A percentile compares a stretch with the other conserved stretches of the same genome.
Conservation (phyloP, 2,113 vertebrate genomes). For the Aegotheles bennettii region DNA sequence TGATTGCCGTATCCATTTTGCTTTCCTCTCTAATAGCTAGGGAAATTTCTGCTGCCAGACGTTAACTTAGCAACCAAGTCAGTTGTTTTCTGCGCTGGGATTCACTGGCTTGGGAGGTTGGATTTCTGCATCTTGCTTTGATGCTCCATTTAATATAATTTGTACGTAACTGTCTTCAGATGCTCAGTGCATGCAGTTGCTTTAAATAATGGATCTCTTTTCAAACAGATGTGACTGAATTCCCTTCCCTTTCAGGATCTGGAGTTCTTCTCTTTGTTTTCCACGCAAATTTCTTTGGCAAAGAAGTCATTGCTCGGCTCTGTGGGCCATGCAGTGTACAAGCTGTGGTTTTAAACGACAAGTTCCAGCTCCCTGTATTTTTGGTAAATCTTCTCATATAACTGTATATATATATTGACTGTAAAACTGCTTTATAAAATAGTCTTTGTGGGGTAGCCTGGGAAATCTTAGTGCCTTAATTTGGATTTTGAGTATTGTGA, state of each 20-base stretch:
- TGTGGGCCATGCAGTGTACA: conserved; percentile 94
- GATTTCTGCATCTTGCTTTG: neutral
- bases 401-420: neutral
- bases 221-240: neutral
- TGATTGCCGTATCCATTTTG: neutral
- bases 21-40: neutral
- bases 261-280: conserved; percentile 94
- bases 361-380: conserved; percentile 95
- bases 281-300: conserved; percentile 88
- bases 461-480: neutral
- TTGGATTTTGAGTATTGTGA: neutral
- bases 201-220: neutral
- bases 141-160: neutral
- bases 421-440: neutral
- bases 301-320: conserved; percentile 85
- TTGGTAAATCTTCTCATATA: conserved; percentile 74
- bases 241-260: conserved; percentile 74
- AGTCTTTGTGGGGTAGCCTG: neutral
- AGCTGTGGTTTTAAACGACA: conserved; percentile 94
- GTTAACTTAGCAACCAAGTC: neutral
- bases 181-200: neutral
- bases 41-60: neutral
- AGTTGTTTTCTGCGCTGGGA: neutral
- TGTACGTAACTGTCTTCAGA: neutral
- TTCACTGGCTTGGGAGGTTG: neutral